Percentiles rank a stretch among this genome's conserved stretches.
Conservation (phyloP, 1,140 invertebrate species). For the Akabosia matsudoensis region DNA sequence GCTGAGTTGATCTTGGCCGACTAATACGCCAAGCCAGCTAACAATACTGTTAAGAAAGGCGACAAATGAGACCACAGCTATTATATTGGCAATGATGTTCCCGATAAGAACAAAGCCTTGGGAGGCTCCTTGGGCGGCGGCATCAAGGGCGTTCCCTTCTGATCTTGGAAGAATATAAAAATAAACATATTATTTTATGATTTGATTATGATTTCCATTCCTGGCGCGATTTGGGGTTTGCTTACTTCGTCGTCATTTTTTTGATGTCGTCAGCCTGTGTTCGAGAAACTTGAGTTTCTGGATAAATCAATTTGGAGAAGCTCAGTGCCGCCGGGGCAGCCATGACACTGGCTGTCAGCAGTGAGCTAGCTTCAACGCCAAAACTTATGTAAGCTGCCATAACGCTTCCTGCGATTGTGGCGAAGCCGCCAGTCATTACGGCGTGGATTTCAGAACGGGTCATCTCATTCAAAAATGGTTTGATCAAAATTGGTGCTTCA, state of each 20-base stretch:
- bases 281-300: conserved; percentile 74
- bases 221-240: too few species aligned
- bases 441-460: conserved; percentile 89
- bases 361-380: conserved; percentile 75
- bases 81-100: conserved; percentile 84
- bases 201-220: conserved; percentile 11
- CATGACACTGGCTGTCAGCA: conserved; percentile 91
- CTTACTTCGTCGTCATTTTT: conserved; percentile 50
- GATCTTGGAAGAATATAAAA: conserved; percentile 57
- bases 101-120: conserved; percentile 76
- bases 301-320: conserved; percentile 84
- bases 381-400: conserved; percentile 88
- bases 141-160: conserved; percentile 79
- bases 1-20: conserved; percentile 60
- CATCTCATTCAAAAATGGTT: conserved; percentile 75
- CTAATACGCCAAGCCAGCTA: conserved; percentile 71
- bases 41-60: conserved; percentile 76
- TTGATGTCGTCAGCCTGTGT: conserved; percentile 63
- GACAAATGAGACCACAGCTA: conserved; percentile 85
- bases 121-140: conserved; percentile 60
- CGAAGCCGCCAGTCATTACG: conserved; percentile 89
- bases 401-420: conserved; percentile 88
- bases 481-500: conserved; percentile 83
- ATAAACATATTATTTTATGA: conserved; percentile 6
- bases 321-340: conserved; percentile 65